Evolutionary conservation across 2,113 vertebrate genomes (phyloP), one percentile per base, ranked within the genome.

Genomic region (Scomber colias): DNA sequence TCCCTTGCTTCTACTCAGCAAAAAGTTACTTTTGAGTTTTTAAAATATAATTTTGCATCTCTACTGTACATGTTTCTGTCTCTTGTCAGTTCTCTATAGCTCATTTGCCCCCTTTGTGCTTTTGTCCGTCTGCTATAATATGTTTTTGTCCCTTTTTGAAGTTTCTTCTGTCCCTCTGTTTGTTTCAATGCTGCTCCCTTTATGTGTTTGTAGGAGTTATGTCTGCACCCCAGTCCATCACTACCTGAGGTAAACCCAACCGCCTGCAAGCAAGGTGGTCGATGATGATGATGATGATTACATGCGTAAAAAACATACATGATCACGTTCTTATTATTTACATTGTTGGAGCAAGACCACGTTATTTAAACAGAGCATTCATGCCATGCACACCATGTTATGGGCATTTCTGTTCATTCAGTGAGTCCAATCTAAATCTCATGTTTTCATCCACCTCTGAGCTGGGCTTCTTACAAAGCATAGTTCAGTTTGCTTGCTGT

Each of bases 191-290:
- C 92, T 71, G 92, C 89, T 83, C 70, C 87, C 77, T 94, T 83
- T 94, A 88, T 93, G 90, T 95, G 89, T 95, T 81, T 89, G 88
- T 95, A 95, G 94, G 95, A 95, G 92, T 94, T 95, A 93, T 95
- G 93, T 95, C 93, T 94, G 92, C 94, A 93, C 94, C 78, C 94
- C 95, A 80, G 93, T 93, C 82, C 94, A 93, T 89, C 94, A 94
- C 92, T 93, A 87, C 87, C 80, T 95, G 92, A 95, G 95, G 94
- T 95, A 94, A 94, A 91, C 67, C 74, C 62, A 86, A 35, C 72
- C 59, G 79, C 82, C 61, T 90, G 56, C 57, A 24, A 54, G 68
- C 19, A 31, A 72, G 75, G 74, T 74, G 84, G 67, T 82, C 65
- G 3, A 67, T 75, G 24, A 82, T 79, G 56, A 69, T 50, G 27